Percentiles rank a stretch among this genome's conserved stretches.
Evolutionary conservation across 1,140 invertebrate species (phyloP).

Genomic region (Eumaeus atala): DNA sequence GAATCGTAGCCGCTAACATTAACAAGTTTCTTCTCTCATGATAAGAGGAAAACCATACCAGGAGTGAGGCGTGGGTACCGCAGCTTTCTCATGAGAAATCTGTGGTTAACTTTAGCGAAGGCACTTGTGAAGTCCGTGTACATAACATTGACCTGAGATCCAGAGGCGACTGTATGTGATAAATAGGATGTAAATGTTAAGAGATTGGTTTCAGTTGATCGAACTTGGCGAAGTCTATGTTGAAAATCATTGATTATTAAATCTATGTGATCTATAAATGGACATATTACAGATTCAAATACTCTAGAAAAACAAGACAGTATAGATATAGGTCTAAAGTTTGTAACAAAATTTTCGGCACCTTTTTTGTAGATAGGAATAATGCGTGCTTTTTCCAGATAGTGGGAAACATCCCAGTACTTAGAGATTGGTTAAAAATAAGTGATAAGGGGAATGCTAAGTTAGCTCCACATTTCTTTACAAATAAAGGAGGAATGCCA

Average conservation of each 20-base stretch:
- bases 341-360: background rate
- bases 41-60: background rate
- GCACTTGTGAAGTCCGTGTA: background rate
- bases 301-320: no score
- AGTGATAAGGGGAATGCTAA: no score
- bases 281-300: no score
- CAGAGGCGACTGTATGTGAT: background rate
- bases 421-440: no score
- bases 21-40: background rate
- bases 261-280: no score
- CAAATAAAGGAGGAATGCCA: no score
- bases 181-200: background rate
- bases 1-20: background rate
- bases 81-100: background rate
- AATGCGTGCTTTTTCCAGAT: background rate
- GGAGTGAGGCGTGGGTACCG: background rate
- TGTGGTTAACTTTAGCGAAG: background rate
- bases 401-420: background rate
- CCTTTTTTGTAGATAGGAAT: background rate
- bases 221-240: no score
- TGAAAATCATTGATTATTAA: no score
- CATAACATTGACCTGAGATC: background rate
- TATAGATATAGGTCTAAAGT: background rate
- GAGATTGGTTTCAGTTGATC: no score
- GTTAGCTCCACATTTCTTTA: no score